Evolutionary conservation across 1,140 invertebrate genomes (phyloP), one percentile per base, ranked within the genome.

Genomic region (Micrasema longulum): DNA sequence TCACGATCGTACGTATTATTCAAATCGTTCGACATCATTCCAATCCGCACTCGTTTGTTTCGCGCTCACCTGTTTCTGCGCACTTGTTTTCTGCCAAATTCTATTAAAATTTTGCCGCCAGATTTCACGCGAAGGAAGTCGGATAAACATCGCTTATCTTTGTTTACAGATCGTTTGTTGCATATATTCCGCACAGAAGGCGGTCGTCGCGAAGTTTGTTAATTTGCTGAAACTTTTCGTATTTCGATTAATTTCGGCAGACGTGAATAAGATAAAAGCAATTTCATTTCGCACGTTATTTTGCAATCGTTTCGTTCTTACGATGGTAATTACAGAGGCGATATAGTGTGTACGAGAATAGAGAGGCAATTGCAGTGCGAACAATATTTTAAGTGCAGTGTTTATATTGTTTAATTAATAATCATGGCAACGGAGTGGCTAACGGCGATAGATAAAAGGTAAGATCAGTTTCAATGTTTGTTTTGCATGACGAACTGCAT

Each of bases 351-450:
- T 22, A 35, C 18, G 43, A 14, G n/a, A 14, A 16, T 38, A 41
- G 55, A 22, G 35, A 55, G 26, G 23, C 22, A 18, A 10, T 35
- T 9, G 3, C 31, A 11, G 53, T 57, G 53, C 53, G 36, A 35
- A 38, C 35, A 23, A 41, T 35, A 60, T 60, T 60, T 11, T n/a
- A n/a, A n/a, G 35, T 11, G 55, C 14, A 14, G 14, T 36, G 63
- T 31, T 35, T 38, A 36, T 60, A 18, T 53, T 69, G 10, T 16
- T n/a, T 62, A 43, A 11, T 64, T 65, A n/a, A 35, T 52, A 43
- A 77, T 76, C 74, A 81, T 83, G 81, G 81, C 81, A 18, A 83
- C 82, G 78, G 82, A 83, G 79, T 83, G 82, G 82, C 81, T 83
- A 75, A 82, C 80, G 22, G 82, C 82, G 38, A 83, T 83, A 78